These are phyloP conservation scores for Proteles cristata DNA, from an alignment of 2,113 vertebrate genomes.

Conservation along the genomic window DNA sequence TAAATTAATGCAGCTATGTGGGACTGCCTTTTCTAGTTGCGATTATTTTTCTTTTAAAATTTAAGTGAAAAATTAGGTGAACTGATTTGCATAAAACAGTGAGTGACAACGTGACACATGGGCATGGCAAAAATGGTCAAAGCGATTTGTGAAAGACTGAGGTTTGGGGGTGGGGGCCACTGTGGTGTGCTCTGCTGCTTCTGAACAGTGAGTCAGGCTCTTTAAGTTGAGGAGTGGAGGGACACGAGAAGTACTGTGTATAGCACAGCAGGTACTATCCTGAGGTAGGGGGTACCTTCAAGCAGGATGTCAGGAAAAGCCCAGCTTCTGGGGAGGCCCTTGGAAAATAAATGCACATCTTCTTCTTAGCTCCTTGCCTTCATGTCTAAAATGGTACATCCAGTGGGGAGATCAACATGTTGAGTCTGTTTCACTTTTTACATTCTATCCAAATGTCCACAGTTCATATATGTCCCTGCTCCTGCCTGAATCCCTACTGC, in stretches of 20 bases:
- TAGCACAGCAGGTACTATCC: neutral
- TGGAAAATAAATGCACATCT: neutral
- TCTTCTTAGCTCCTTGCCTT: neutral
- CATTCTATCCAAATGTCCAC: neutral
- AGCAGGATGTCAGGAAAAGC: neutral
- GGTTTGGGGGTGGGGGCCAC: neutral
- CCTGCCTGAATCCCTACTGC: neutral
- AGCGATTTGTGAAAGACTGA: neutral
- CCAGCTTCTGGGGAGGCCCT: neutral
- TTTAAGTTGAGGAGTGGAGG: neutral
- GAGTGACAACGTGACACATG: neutral
- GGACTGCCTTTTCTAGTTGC: neutral
- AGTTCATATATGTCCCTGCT: neutral
- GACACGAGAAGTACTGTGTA: neutral
- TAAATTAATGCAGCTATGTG: neutral
- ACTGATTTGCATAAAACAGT: neutral
- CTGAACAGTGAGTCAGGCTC: neutral
- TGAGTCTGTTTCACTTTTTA: constrained; percentile 14
- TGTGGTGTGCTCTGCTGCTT: neutral
- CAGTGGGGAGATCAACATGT: neutral
- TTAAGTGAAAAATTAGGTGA: neutral
- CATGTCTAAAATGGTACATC: neutral
- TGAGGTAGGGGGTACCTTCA: neutral
- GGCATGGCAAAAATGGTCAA: neutral
- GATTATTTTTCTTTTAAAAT: neutral